These are phyloP conservation scores for Chrysina gloriosa DNA, from an alignment of 2,888 invertebrate genomes.

Conservation along the genomic window DNA sequence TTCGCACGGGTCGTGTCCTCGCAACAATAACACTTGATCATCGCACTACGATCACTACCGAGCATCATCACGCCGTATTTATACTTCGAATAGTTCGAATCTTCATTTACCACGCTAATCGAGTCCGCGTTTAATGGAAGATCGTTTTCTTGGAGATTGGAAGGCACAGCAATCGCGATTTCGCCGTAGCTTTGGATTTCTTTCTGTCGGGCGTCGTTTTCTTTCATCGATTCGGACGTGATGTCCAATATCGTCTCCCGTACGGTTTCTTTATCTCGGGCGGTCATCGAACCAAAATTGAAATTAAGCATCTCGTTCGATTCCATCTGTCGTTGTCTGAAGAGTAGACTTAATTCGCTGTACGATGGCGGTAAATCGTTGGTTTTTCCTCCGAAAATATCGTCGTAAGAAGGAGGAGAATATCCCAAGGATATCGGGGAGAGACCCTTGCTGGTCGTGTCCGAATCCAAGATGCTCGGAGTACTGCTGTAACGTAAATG, in stretches of 20 bases:
- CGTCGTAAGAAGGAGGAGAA: slow-evolving; percentile 69
- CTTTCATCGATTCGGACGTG: not conserved
- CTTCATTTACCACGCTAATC: not conserved
- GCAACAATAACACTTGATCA: slow-evolving; percentile 38
- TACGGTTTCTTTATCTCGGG: not conserved
- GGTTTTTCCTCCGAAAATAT: slow-evolving; percentile 64
- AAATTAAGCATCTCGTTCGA: slow-evolving; percentile 34
- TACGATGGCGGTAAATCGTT: slow-evolving; percentile 62
- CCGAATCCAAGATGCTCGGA: slow-evolving; percentile 66
- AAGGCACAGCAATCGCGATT: slow-evolving; percentile 26
- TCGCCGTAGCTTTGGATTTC: not conserved
- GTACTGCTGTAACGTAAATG: slow-evolving; percentile 61
- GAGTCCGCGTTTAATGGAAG: not conserved
- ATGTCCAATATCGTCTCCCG: slow-evolving; percentile 19
- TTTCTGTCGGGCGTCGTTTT: not conserved
- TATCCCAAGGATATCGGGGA: slow-evolving; percentile 65
- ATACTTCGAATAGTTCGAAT: slow-evolving; percentile 30
- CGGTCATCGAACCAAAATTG: slow-evolving; percentile 15
- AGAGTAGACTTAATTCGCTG: slow-evolving; percentile 54
- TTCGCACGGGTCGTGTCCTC: not conserved
- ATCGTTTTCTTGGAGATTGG: not conserved
- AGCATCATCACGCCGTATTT: slow-evolving; percentile 40
- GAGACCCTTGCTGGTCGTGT: slow-evolving; percentile 68
- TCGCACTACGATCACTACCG: slow-evolving; percentile 28
- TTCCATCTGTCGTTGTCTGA: slow-evolving; percentile 40